Evolutionary conservation across 2,797 vertebrate species (phyloP), one percentile per base, ranked within the genome.

Genomic region (Myiothlypis coronata): DNA sequence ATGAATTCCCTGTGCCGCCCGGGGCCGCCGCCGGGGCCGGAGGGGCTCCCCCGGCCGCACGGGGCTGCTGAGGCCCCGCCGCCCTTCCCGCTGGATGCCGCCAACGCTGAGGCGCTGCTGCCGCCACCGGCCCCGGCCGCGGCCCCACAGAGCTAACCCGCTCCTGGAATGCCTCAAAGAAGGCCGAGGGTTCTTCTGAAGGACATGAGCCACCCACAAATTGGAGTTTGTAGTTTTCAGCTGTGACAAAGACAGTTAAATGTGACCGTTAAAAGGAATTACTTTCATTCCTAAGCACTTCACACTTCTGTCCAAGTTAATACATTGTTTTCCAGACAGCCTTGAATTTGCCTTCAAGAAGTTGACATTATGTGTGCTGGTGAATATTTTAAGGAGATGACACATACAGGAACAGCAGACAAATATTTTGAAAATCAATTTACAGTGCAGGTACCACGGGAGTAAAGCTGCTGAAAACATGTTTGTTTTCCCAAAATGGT

Each of bases 61-160:
- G 7, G 68, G 15, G 6, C 16, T 27, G 49, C 12, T 8, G 39
- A 32, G 3, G 34, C 24, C 24, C 19, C 13, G 11, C 30, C 13
- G 23, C 37, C 46, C 46, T 11, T 13, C 14, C 2, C 6, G 18
- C 35, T 8, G 37, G 30, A 5, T 7, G 32, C 26, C 27, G 12
- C 17, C 17, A 0, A 0, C 17, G 4, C 4, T 5, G n/a, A 14
- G 41, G 43, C 28, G n/a, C 11, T 44, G 61, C 61, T 22, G 34
- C 43, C 8, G 8, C 21, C 26, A 1, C 4, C 5, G 2, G 19
- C 1, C 2, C 8, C 5, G 1, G 14, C 1, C 2, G 7, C 4
- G 5, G 22, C 28, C 75, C 3, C 11, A 1, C 19, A 2, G n/a
- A 3, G 41, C 14, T 27, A 1, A 2, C 35, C 18, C 1, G 13